Conservation (phyloP, 2,888 invertebrate genomes). For the Chymomyza amoena region DNA sequence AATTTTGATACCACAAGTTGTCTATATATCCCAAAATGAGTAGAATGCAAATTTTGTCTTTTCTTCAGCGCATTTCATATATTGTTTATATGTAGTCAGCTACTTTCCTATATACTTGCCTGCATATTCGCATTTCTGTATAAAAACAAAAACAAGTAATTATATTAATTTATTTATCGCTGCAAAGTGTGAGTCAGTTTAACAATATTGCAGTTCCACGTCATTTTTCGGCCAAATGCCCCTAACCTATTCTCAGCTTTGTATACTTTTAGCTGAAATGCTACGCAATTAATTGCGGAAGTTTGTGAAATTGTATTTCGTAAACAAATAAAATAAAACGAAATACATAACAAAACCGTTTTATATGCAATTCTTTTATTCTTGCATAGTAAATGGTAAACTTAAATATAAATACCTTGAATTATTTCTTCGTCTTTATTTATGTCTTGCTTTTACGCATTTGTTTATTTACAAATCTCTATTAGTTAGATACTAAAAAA, state of each 20-base stretch:
- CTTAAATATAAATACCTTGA: constrained; percentile 13
- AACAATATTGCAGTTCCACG: constrained; percentile 15
- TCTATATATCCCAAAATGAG: too few species aligned
- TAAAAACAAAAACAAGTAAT: neutral
- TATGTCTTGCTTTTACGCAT: constrained; percentile 16
- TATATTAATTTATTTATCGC: neutral
- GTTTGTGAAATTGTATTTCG: constrained; percentile 47
- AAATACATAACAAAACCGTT: neutral
- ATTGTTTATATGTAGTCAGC: too few species aligned
- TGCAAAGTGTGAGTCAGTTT: neutral
- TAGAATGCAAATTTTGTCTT: too few species aligned
- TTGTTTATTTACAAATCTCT: constrained; percentile 22
- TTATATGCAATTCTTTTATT: too few species aligned
- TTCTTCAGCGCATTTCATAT: too few species aligned
- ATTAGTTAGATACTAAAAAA: neutral
- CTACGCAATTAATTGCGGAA: constrained; percentile 69
- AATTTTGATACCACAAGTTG: too few species aligned
- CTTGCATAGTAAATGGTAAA: neutral
- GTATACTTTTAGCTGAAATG: constrained; percentile 36
- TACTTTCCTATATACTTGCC: too few species aligned
- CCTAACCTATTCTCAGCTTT: neutral
- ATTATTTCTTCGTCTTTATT: constrained; percentile 5
- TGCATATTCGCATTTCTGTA: neutral
- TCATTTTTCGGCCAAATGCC: constrained; percentile 17
- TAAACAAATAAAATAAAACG: constrained; percentile 41